These are phyloP conservation scores for Panurus biarmicus DNA, from an alignment of 2,113 vertebrate species.

Conservation along the genomic window DNA sequence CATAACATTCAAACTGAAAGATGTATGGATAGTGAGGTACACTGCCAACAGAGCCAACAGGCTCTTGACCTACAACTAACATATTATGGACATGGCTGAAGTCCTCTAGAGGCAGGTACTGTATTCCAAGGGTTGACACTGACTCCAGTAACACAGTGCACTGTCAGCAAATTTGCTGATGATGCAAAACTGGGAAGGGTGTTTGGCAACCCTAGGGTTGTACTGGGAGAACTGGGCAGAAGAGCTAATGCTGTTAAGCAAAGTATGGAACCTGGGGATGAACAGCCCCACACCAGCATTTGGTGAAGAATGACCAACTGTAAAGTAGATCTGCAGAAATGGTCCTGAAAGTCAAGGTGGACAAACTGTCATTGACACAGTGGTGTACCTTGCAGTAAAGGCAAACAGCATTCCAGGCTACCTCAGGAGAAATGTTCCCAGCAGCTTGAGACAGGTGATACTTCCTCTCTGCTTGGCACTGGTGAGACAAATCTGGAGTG, in stretches of 20 bases:
- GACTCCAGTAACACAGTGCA: too few species aligned
- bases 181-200: not conserved
- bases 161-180: not conserved
- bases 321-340: not conserved
- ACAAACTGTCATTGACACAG: not conserved
- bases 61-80: not conserved
- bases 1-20: not conserved
- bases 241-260: not conserved
- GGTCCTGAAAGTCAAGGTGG: not conserved
- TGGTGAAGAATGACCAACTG: not conserved
- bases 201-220: not conserved
- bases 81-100: not conserved
- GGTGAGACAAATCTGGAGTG: not conserved
- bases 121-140: not conserved
- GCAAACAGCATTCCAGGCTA: not conserved
- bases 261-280: not conserved
- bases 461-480: not conserved
- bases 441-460: not conserved
- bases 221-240: not conserved
- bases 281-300: accelerated
- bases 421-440: not conserved
- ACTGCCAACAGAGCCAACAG: not conserved
- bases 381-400: not conserved
- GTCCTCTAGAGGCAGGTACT: not conserved
- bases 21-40: not conserved